These are phyloP conservation scores for Lasioglossum vierecki DNA, from an alignment of 2,888 invertebrate genomes.

Conservation along the genomic window DNA sequence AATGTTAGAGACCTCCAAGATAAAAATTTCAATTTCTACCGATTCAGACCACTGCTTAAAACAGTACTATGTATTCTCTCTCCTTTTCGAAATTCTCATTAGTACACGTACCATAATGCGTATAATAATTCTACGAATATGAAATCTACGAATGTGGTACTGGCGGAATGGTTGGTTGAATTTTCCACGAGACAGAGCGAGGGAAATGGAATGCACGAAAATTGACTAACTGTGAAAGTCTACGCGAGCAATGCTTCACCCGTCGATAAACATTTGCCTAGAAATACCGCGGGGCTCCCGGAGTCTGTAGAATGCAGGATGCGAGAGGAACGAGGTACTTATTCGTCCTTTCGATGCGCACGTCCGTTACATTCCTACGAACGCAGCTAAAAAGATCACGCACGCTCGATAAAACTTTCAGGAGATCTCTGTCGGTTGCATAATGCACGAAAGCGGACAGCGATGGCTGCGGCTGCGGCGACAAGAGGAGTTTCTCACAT, in stretches of 20 bases:
- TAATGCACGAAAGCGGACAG: slow-evolving; percentile 63
- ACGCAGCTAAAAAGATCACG: slow-evolving; percentile 59
- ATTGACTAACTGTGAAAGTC: slow-evolving; percentile 6
- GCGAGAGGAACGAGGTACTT: slow-evolving; percentile 43
- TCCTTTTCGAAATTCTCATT: too few species aligned
- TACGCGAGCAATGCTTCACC: slow-evolving; percentile 5
- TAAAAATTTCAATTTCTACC: too few species aligned
- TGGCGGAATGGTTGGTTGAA: background rate
- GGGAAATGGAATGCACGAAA: background rate
- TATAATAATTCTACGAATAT: background rate
- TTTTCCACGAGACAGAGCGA: background rate
- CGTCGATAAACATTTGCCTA: slow-evolving; percentile 15
- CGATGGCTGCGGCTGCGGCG: slow-evolving; percentile 36
- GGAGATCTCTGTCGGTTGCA: slow-evolving; percentile 64
- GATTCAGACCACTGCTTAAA: too few species aligned
- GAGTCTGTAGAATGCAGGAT: slow-evolving; percentile 42
- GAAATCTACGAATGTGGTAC: background rate
- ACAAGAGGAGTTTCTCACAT: slow-evolving; percentile 66
- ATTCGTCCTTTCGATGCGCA: slow-evolving; percentile 43
- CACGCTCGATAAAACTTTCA: slow-evolving; percentile 70
- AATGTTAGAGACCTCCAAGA: too few species aligned
- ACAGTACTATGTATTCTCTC: too few species aligned
- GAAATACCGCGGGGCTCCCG: slow-evolving; percentile 23
- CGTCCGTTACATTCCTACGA: slow-evolving; percentile 53
- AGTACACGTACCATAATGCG: too few species aligned